phyloP scores from a whole-genome alignment of 2,797 vertebrate genomes.

The Artibeus jamaicensis region DNA sequence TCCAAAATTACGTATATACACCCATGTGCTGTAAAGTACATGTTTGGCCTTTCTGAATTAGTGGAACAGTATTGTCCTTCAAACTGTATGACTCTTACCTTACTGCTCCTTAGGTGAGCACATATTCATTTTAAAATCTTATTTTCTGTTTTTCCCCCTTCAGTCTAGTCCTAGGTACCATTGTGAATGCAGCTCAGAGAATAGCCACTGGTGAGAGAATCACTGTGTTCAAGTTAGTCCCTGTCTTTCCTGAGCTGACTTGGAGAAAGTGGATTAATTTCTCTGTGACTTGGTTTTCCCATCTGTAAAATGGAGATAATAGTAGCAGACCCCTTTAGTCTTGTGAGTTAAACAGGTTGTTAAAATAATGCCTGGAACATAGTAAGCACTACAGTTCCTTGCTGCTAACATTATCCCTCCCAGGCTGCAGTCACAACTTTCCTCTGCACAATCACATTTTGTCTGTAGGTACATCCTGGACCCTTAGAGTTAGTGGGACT shows the following conservation, averaged over 20 bases:
- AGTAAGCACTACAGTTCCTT: accelerated
- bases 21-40: background rate
- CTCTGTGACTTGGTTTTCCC: background rate
- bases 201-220: background rate
- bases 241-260: background rate
- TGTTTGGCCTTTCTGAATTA: background rate
- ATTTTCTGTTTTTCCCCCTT: background rate
- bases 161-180: background rate
- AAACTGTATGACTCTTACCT: background rate
- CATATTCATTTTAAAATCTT: background rate
- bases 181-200: background rate
- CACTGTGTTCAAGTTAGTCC: too few relatives aligned
- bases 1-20: background rate
- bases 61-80: background rate
- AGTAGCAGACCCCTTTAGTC: too few relatives aligned
- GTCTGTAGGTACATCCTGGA: accelerated
- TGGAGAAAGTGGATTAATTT: background rate
- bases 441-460: background rate
- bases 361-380: background rate
- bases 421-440: accelerated
- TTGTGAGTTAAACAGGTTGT: background rate
- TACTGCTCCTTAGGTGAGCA: background rate
- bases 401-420: accelerated
- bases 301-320: background rate
- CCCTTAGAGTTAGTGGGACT: background rate